These are phyloP conservation scores for Lucilia cuprina DNA, from an alignment of 1,140 invertebrate species.

Conservation along the genomic window DNA sequence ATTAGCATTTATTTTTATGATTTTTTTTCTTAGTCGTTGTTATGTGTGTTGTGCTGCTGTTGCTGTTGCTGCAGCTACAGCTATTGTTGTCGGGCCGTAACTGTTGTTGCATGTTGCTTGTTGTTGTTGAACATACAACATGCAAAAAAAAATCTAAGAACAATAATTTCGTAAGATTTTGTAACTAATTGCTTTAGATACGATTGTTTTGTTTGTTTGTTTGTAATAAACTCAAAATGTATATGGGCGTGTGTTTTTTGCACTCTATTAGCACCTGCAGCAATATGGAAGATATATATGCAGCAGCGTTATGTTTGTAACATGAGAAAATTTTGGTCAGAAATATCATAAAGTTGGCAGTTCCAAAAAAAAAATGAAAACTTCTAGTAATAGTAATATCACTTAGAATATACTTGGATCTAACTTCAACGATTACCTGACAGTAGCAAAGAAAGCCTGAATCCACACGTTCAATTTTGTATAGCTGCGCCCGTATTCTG, in stretches of 20 bases:
- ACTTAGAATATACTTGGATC: no score
- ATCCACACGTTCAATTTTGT: no score
- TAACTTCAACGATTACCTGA: no score
- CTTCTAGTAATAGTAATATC: no score
- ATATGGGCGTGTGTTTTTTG: neutral
- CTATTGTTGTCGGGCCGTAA: neutral
- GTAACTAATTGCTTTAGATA: conserved; percentile 9
- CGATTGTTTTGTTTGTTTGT: conserved; percentile 7
- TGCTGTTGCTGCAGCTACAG: neutral
- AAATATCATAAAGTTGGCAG: no score
- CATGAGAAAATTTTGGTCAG: no score
- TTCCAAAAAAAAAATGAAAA: no score
- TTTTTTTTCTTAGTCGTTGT: neutral
- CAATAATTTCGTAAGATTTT: conserved; percentile 18
- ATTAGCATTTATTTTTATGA: neutral
- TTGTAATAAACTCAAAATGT: neutral
- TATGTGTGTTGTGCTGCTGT: neutral
- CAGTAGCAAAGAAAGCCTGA: no score
- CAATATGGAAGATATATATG: no score
- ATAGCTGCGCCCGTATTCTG: no score
- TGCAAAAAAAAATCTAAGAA: neutral
- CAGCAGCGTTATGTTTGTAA: no score
- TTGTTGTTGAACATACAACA: neutral
- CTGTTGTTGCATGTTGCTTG: neutral
- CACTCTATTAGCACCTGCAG: no score